A percentile compares a stretch with the other conserved stretches of the same genome.
phyloP scores from a whole-genome alignment of 2,888 invertebrate genomes.

The Leistus spinibarbis region DNA sequence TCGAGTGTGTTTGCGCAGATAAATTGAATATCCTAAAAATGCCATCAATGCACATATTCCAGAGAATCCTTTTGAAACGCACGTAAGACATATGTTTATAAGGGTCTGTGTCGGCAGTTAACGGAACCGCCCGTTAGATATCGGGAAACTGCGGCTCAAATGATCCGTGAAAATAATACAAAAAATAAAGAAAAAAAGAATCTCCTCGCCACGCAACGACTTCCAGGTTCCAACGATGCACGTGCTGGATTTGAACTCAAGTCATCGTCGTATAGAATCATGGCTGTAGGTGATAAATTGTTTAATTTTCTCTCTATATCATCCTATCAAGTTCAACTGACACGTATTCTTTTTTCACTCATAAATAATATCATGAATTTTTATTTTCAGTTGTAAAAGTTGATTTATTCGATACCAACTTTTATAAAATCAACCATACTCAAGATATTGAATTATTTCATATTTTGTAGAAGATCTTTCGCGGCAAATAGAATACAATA shows the following conservation, averaged over 20 bases:
- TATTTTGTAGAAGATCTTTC: no score
- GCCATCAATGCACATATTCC: not conserved
- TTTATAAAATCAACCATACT: no score
- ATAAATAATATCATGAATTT: not conserved
- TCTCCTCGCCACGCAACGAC: not conserved
- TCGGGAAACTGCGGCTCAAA: constrained; percentile 1
- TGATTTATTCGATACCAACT: not conserved
- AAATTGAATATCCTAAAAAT: not conserved
- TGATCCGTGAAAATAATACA: not conserved
- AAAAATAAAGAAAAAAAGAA: no score
- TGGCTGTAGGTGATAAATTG: not conserved
- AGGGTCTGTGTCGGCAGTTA: not conserved
- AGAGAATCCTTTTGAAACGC: not conserved
- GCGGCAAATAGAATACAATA: not conserved
- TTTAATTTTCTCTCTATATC: not conserved
- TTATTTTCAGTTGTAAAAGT: not conserved
- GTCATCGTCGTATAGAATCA: not conserved
- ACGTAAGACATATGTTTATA: not conserved
- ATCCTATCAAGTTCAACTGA: not conserved
- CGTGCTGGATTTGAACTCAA: not conserved
- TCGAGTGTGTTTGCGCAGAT: not conserved
- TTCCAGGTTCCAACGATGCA: not conserved
- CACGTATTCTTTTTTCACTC: not conserved
- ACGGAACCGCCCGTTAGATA: not conserved
- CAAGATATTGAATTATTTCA: not conserved